A percentile compares a stretch with the other conserved stretches of the same genome.
Evolutionary conservation across 2,888 invertebrate species (phyloP).

Genomic region (Augochlorella aurata): DNA sequence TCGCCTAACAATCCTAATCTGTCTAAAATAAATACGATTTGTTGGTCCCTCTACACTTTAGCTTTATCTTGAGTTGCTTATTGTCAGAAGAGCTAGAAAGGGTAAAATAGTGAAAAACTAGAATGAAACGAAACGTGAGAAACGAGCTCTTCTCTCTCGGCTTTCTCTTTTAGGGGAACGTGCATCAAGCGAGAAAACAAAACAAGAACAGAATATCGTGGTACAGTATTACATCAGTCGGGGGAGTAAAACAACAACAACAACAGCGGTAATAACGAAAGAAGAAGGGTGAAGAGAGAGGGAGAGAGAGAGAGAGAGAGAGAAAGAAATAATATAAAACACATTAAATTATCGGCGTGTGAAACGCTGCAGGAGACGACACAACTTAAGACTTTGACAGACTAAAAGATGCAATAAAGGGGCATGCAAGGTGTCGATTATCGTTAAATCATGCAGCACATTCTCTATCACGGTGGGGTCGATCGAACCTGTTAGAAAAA

Average conservation of each 20-base stretch:
- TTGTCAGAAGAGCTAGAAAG: slow-evolving; percentile 78
- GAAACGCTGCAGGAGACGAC: slow-evolving; percentile 50
- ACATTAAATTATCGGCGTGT: slow-evolving; percentile 38
- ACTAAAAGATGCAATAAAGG: slow-evolving; percentile 49
- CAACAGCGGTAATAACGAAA: no score
- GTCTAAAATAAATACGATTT: slow-evolving; percentile 69
- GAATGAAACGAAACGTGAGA: slow-evolving; percentile 58
- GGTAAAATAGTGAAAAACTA: slow-evolving; percentile 66
- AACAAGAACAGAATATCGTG: not conserved
- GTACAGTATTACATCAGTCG: not conserved
- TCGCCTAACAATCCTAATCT: slow-evolving; percentile 81
- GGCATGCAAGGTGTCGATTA: slow-evolving; percentile 65
- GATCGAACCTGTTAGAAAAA: slow-evolving; percentile 73
- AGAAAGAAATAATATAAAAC: not conserved
- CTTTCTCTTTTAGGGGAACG: slow-evolving; percentile 37
- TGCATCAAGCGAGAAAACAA: slow-evolving; percentile 48
- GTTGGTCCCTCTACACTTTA: slow-evolving; percentile 82
- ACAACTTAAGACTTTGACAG: slow-evolving; percentile 44
- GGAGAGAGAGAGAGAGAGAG: not conserved
- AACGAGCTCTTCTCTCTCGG: slow-evolving; percentile 43
- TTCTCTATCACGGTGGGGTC: slow-evolving; percentile 46
- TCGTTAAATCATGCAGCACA: slow-evolving; percentile 69
- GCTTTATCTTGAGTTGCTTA: slow-evolving; percentile 81
- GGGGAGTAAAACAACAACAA: not conserved
- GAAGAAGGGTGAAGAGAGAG: no score